These are phyloP conservation scores for Folsomia manolachei DNA, from an alignment of 2,888 invertebrate genomes.

Conservation along the genomic window DNA sequence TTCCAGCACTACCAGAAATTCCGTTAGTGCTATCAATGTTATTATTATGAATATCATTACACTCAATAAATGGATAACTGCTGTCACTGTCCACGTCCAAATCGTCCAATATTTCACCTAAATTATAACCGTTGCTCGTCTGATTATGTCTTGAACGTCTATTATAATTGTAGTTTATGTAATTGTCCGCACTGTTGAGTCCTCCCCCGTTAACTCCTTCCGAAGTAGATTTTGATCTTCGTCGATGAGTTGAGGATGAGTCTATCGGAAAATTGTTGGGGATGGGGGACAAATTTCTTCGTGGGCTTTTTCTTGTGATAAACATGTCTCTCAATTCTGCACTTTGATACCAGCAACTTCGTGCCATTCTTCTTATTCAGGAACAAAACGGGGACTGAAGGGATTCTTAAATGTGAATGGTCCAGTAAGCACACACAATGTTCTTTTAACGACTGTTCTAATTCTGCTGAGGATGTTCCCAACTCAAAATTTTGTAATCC, in stretches of 20 bases:
- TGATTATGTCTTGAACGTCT: too few species aligned
- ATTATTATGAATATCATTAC: conserved; percentile 16
- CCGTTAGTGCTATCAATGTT: conserved; percentile 4
- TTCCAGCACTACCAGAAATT: conserved; percentile 10
- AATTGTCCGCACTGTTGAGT: too few species aligned
- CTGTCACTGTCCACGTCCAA: not conserved
- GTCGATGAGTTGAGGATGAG: not conserved
- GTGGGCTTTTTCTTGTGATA: not conserved
- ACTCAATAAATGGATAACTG: not conserved
- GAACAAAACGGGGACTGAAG: not conserved
- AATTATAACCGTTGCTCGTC: not conserved
- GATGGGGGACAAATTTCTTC: not conserved
- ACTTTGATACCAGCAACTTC: conserved; percentile 33
- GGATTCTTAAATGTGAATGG: not conserved
- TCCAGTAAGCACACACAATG: too few species aligned
- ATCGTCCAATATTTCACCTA: not conserved
- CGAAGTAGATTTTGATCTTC: conserved; percentile 10
- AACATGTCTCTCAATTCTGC: conserved; percentile 13
- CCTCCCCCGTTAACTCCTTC: not conserved
- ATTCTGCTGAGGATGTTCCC: too few species aligned
- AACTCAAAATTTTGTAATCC: too few species aligned
- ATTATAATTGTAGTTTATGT: too few species aligned
- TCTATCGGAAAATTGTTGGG: not conserved
- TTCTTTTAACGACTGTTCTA: too few species aligned
- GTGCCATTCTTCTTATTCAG: conserved; percentile 33